A percentile compares a stretch with the other conserved stretches of the same genome.
These are phyloP conservation scores for Trimorus sp. DNA, from an alignment of 2,888 invertebrate genomes.

Conservation along the genomic window DNA sequence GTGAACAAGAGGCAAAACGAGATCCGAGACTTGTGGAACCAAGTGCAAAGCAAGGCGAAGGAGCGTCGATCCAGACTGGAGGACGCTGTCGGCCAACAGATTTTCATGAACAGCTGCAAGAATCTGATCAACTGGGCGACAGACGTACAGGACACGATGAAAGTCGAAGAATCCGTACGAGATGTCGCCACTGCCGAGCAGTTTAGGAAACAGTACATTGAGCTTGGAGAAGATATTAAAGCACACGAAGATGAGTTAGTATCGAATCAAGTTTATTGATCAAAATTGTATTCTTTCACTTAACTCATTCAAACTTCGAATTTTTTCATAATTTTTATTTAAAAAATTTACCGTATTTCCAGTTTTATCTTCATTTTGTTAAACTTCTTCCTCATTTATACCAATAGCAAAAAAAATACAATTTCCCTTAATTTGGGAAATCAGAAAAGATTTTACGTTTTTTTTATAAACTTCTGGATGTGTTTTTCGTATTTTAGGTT, in stretches of 20 bases:
- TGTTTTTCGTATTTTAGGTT: conserved; percentile 84
- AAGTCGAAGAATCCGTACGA: conserved; percentile 90
- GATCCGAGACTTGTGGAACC: conserved; percentile 93
- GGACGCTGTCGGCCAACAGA: conserved; percentile 97
- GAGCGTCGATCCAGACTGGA: conserved; percentile 93
- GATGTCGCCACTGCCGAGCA: conserved; percentile 97
- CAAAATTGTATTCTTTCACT: too few relatives aligned
- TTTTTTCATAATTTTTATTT: too few relatives aligned
- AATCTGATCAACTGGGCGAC: conserved; percentile 92
- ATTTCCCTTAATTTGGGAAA: too few relatives aligned
- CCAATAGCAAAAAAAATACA: too few relatives aligned
- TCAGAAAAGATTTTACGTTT: too few relatives aligned
- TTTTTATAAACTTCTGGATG: too few relatives aligned
- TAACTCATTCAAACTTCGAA: too few relatives aligned
- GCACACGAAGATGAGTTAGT: conserved; percentile 94
- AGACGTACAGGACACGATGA: conserved; percentile 89
- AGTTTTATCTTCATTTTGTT: too few relatives aligned
- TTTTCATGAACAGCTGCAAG: conserved; percentile 93
- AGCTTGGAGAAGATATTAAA: conserved; percentile 94
- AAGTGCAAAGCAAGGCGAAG: conserved; percentile 92
- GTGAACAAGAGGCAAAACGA: conserved; percentile 92
- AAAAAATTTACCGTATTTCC: too few relatives aligned
- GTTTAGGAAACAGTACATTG: conserved; percentile 93
- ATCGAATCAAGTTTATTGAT: too few relatives aligned
- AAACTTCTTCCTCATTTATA: too few relatives aligned